Evolutionary conservation across 2,888 invertebrate species (phyloP), one percentile per base, ranked within the genome.

Genomic region (Hylaea fasciaria): DNA sequence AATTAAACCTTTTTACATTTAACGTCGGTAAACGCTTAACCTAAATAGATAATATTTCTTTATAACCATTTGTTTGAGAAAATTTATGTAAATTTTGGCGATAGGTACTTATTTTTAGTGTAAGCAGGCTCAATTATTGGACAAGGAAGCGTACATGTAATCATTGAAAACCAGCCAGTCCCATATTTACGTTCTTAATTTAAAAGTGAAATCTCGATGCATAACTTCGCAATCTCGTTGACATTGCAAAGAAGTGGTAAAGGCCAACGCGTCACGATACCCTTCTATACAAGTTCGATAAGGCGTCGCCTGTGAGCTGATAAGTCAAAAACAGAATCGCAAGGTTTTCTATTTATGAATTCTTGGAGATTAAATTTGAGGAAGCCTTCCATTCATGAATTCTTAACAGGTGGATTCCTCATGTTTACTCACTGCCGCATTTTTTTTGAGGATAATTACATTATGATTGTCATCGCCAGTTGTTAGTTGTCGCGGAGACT

Each of bases 171-270:
- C 22, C 10, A 32, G 10, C 32, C 10, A 10, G 32, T 32, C 32
- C 10, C 48, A 57, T 57, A 58, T 58, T 61, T 55, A 37, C 28
- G 62, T 63, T 57, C 68, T 64, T 64, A 69, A 65, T 58, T 49
- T 43, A 54, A 62, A 66, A 69, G 66, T 64, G 66, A 69, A 69
- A 69, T 58, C 55, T 61, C 22, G 10, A 40, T 56, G 46, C 57
- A 50, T 48, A 48, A 54, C 64, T 56, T 48, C 57, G 54, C 54
- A 44, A 48, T 49, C 60, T 35, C 45, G 69, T 66, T 66, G 66
- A 69, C 69, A 69, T 69, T 69, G 69, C 57, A 39, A 28, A 53
- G 59, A 58, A 17, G 45, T 39, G 43, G 16, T 39, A 65, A 57
- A 69, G 69, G 69, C 60, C 68, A 62, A 44, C 65, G 41, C 51